Evolutionary conservation across 2,113 vertebrate species (phyloP), one percentile per base, ranked within the genome.

Genomic region (Chaetodon trifascialis): DNA sequence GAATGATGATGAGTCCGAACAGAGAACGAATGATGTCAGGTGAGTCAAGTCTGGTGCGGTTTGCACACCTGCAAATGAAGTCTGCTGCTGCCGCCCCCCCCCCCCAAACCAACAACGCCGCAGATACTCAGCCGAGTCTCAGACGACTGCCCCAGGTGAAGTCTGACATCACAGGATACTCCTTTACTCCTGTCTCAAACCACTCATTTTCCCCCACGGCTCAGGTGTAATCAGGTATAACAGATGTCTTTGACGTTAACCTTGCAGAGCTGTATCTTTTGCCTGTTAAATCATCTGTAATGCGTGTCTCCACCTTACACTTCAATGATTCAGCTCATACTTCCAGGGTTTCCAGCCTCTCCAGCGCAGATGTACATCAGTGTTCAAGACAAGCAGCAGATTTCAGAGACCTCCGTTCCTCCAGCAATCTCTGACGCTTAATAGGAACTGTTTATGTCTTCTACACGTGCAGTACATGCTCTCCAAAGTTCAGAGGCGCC

Each of bases 11-110:
- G 55, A 81, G 40, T 17, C 66, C 60, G 58, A 40, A 75, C 23
- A 52, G 46, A 62, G 74, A 23, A 17, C 40, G 30, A 69, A 55
- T 79, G 82, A 87, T 77, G 75, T 89, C 82, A 87, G 82, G 76
- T 90, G 89, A 90, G 76, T 90, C 79, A 83, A 21, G 86, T 73
- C 88, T 81, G 63, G n/a, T 64, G 80, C 64, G 77, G 79, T 81
- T 89, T 71, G 36, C 76, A 90, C 93, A 93, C 90, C 91, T 93
- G 91, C 79, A 86, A 73, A 74, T n/a, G 19, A 62, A 73, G 73
- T 59, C 73, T 34, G 74, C 46, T 38, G 42, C 79, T 12, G 30
- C 62, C 23, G 10, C 62, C 59, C 44, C 5, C n/a, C 67, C 81
- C 21, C 46, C 54, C 49, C 15, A 8, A 62, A 54, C 49, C 15